Conservation (phyloP, 2,888 invertebrate species). For the Acrobasis consociella region DNA sequence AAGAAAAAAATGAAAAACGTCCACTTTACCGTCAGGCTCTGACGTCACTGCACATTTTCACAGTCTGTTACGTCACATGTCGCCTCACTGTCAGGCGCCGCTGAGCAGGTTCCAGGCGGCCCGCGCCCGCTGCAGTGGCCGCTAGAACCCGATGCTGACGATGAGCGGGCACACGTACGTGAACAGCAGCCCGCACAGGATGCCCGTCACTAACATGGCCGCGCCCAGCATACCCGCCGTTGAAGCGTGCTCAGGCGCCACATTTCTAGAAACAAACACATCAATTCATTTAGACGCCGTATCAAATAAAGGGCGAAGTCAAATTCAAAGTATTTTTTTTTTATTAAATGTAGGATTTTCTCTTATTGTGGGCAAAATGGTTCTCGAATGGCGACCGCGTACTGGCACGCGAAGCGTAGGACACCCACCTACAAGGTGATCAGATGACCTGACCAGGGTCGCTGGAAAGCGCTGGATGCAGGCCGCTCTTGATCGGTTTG, state of each 20-base stretch:
- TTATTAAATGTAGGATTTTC: no score
- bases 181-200: constrained; percentile 90
- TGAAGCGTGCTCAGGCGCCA: constrained; percentile 90
- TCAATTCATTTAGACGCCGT: not conserved
- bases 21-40: not conserved
- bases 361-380: no score
- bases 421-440: no score
- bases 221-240: constrained; percentile 98
- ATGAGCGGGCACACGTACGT: constrained; percentile 87
- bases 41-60: not conserved
- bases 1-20: no score
- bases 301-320: no score
- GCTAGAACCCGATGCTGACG: constrained; percentile 68
- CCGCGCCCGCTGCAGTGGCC: constrained; percentile 44
- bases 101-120: constrained; percentile 51
- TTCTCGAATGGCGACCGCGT: no score
- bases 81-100: constrained; percentile 32
- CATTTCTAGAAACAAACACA: constrained; percentile 83
- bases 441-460: no score
- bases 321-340: no score
- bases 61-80: no score
- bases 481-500: no score
- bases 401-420: no score
- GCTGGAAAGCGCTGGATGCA: no score
- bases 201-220: constrained; percentile 94